phyloP scores from a whole-genome alignment of 2,888 invertebrate genomes.

The Prosopocoilus inquinatus region DNA sequence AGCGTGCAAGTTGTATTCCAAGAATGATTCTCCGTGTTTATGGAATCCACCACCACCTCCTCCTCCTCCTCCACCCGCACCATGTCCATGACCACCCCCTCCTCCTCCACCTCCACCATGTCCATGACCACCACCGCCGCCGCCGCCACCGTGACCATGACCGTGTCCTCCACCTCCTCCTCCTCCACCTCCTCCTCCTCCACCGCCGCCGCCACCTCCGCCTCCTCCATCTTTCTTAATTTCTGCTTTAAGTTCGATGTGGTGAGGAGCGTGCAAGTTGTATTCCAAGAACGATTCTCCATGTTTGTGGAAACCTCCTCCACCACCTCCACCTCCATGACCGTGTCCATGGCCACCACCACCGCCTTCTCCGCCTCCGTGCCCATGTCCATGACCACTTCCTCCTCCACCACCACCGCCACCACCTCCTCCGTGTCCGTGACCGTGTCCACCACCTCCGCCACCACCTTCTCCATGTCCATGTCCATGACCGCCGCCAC shows the following conservation, averaged over 20 bases:
- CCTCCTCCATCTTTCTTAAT: no score
- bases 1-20: not conserved
- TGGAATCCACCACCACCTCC: not conserved
- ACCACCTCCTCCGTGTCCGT: not conserved
- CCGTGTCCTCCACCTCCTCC: not conserved
- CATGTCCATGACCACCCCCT: not conserved
- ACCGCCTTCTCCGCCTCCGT: conserved; percentile 9
- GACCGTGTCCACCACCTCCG: not conserved
- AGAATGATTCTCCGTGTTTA: not conserved
- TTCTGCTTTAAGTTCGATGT: not conserved
- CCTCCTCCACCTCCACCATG: not conserved
- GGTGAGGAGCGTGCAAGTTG: not conserved
- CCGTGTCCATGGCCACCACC: conserved; percentile 22
- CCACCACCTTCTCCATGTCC: not conserved
- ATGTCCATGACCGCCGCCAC: not conserved
- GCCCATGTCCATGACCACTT: not conserved
- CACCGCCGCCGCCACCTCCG: conserved; percentile 3
- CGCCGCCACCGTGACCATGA: not conserved
- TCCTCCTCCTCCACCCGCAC: not conserved
- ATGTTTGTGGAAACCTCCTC: not conserved
- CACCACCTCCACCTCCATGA: not conserved
- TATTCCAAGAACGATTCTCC: not conserved
- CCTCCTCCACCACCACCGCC: not conserved
- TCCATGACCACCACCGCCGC: conserved; percentile 3
- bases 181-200: not conserved